Evolutionary conservation across 1,140 invertebrate genomes (phyloP).

Genomic region (Saccostrea cuccullata): DNA sequence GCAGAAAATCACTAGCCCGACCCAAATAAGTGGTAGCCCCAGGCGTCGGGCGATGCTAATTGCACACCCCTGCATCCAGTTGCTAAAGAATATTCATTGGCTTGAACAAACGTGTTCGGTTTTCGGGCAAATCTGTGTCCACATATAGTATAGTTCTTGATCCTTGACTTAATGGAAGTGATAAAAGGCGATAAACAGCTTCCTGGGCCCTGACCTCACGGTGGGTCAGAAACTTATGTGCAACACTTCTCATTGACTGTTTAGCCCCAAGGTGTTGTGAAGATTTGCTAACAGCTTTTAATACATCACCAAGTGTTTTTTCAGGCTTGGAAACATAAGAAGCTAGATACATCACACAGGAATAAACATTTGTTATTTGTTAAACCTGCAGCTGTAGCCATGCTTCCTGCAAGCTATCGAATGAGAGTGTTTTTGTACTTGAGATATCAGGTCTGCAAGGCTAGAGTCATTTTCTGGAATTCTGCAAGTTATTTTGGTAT

Average conservation of each 20-base stretch:
- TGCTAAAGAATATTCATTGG: too few species aligned
- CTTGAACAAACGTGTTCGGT: too few species aligned
- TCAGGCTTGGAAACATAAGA: conserved; percentile 47
- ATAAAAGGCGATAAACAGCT: conserved; percentile 40
- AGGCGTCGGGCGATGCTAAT: too few species aligned
- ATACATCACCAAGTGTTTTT: conserved; percentile 29
- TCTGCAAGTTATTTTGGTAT: too few species aligned
- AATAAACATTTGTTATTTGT: conserved; percentile 47
- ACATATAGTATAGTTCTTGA: conserved; percentile 34
- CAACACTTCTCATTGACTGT: conserved; percentile 26
- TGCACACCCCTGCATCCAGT: too few species aligned
- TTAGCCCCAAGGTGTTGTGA: neutral
- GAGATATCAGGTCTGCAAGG: neutral
- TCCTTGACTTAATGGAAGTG: conserved; percentile 38
- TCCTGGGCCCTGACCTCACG: conserved; percentile 41
- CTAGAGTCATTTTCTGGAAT: neutral
- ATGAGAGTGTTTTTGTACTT: neutral
- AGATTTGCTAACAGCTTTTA: conserved; percentile 7
- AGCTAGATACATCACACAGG: conserved; percentile 49
- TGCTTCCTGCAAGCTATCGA: conserved; percentile 35
- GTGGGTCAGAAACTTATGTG: conserved; percentile 45
- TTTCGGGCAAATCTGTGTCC: conserved; percentile 39
- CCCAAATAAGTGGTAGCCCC: too few species aligned
- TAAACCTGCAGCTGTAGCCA: neutral
- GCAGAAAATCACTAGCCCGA: too few species aligned